Evolutionary conservation across 2,113 vertebrate species (phyloP), one percentile per base, ranked within the genome.

Genomic region (Furnarius figulus): DNA sequence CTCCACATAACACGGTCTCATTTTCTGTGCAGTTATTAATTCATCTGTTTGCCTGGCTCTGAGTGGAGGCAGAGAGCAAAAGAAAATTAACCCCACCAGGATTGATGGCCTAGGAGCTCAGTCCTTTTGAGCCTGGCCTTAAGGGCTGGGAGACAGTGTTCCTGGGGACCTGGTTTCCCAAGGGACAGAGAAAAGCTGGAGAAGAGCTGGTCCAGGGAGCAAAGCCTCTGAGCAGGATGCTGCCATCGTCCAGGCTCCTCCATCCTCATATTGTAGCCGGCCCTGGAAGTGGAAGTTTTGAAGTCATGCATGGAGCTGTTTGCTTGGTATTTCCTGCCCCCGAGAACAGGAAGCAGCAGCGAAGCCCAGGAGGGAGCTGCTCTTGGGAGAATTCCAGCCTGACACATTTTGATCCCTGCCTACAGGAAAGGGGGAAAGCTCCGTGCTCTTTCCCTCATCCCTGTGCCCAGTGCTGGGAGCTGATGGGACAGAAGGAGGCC

Each of bases 251-350:
- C 77, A 61, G 31, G 25, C 50, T 79, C n/a, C 81, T 82, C 74
- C 47, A 27, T 71, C 75, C 75, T 80, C 63, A 8, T 58, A 59
- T 39, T 40, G 39, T 55, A 87, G 87, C 72, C 17, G 1, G 44
- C 0, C 0, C 95, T 96, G 90, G 75, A 92, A 94, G 75, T 85
- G 90, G 92, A 96, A 96, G 96, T 84, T 96, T 91, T 96, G 92
- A 96, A 94, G 83, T 90, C 83, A 81, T 72, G 62, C 93, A 86
- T 2, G 4, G 83, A 90, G 83, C 93, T 87, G 83, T 90, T 96
- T 89, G 85, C 96, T 94, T 96, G 93, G 96, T 96, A 96, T 97
- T 97, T 97, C 96, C 96, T 97, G 95, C 68, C 72, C 72, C 79
- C 39, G 13, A 77, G 92, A 97, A 94, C 95, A 96, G 96, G 96